Conservation (phyloP, 2,888 invertebrate genomes). For the Xylota segnis region DNA sequence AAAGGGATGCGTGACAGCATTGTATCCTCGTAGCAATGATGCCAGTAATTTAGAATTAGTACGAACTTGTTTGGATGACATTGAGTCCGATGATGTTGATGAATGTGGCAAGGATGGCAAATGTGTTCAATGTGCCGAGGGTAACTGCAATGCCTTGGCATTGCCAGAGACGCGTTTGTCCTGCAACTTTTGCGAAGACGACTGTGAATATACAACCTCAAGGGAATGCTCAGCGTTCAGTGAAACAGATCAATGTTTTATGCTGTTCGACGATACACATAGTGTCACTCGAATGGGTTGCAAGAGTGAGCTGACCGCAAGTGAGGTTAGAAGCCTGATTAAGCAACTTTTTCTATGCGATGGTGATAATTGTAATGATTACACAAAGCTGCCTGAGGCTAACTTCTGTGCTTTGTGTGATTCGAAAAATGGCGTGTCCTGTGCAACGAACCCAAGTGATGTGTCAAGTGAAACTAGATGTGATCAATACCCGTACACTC, state of each 20-base stretch:
- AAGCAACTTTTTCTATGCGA: constrained; percentile 78
- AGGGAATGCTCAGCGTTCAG: constrained; percentile 68
- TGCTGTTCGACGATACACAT: constrained; percentile 76
- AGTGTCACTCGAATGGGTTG: constrained; percentile 77
- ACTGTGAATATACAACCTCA: constrained; percentile 69
- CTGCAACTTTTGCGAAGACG: constrained; percentile 75
- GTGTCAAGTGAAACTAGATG: constrained; percentile 57
- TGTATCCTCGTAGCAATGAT: constrained; percentile 75
- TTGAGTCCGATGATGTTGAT: constrained; percentile 75
- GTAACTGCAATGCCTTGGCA: constrained; percentile 72
- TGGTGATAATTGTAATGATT: constrained; percentile 78
- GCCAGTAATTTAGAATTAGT: constrained; percentile 70
- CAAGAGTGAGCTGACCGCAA: constrained; percentile 71
- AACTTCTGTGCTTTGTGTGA: constrained; percentile 76
- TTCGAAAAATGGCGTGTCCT: constrained; percentile 75
- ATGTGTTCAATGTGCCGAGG: constrained; percentile 72
- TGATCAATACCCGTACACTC: constrained; percentile 71
- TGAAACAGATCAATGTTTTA: constrained; percentile 78
- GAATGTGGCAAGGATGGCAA: constrained; percentile 66
- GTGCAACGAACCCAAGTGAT: constrained; percentile 65
- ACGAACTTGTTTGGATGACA: constrained; percentile 78
- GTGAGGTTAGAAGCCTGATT: constrained; percentile 46
- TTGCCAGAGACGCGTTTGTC: constrained; percentile 75
- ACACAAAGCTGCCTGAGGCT: constrained; percentile 71
- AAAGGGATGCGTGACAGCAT: constrained; percentile 77